Conservation (phyloP, 2,113 vertebrate species). For the Hydrochoerus hydrochaeris region DNA sequence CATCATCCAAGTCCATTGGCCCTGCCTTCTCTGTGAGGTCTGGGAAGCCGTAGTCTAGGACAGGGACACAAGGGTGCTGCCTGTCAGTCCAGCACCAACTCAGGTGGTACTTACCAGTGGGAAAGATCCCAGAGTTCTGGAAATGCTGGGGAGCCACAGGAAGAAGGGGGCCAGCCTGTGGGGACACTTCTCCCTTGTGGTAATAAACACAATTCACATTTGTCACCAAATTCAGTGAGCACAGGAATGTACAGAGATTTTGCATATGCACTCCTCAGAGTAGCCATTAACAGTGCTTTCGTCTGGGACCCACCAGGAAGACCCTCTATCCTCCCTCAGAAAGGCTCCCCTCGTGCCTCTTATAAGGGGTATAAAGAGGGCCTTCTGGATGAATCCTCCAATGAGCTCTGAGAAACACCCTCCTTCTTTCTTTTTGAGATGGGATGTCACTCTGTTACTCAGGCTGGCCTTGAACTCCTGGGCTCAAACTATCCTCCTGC, state of each 20-base stretch:
- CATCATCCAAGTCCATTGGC: slow-evolving; percentile 66
- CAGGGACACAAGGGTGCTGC: slow-evolving; percentile 64
- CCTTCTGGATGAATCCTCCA: background rate
- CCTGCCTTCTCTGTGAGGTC: slow-evolving; percentile 83
- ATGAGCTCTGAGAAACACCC: background rate
- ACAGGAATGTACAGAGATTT: background rate
- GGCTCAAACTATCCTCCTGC: background rate
- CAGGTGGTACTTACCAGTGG: background rate
- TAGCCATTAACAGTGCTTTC: background rate
- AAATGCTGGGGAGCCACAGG: background rate
- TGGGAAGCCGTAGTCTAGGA: slow-evolving; percentile 86
- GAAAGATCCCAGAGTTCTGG: background rate
- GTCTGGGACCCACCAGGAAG: background rate
- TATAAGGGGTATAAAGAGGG: background rate
- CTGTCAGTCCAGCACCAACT: background rate
- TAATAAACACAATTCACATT: background rate
- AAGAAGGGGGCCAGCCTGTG: background rate
- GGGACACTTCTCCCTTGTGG: background rate
- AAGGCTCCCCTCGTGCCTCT: background rate
- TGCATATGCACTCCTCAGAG: background rate
- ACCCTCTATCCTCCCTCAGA: background rate
- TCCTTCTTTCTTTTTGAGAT: too few species aligned
- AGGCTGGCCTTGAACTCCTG: background rate
- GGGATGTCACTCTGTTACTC: background rate
- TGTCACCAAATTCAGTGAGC: background rate